Conservation (phyloP, 2,797 vertebrate genomes). For the Anguilla marmorata region DNA sequence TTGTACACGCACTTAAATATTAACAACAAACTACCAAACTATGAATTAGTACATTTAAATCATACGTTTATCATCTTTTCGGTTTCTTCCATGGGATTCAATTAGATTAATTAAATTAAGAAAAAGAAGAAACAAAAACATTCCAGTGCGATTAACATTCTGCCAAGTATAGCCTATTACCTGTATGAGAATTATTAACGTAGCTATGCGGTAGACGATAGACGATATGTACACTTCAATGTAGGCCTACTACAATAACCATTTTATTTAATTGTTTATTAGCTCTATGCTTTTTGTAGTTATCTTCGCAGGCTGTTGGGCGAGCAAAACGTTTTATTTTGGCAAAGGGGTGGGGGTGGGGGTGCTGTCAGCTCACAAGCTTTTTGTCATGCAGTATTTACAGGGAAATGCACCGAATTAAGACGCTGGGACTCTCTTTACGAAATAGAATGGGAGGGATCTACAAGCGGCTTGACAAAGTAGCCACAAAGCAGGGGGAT, state of each 20-base stretch:
- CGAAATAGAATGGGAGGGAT: slow-evolving; percentile 34
- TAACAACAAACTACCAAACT: too few species aligned
- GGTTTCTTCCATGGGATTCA: background rate
- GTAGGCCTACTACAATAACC: background rate
- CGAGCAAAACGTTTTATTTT: background rate
- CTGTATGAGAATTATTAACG: background rate
- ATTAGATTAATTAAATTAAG: background rate
- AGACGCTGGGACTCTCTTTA: slow-evolving; percentile 1
- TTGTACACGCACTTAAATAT: background rate
- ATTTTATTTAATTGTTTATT: background rate
- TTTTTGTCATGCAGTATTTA: slow-evolving; percentile 42
- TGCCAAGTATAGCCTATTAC: background rate
- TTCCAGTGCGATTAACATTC: background rate
- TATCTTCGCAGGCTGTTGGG: slow-evolving; percentile 7
- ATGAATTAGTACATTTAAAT: too few species aligned
- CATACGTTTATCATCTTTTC: too few species aligned
- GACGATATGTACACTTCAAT: slow-evolving; percentile 6
- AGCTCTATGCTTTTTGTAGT: background rate
- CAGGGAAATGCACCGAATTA: slow-evolving; percentile 46
- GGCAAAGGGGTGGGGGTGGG: background rate
- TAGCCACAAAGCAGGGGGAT: slow-evolving; percentile 29
- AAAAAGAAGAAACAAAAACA: background rate
- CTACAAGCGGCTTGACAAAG: slow-evolving; percentile 40
- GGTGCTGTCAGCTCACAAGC: background rate
- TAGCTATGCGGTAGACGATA: background rate